Percentiles rank a stretch among this genome's conserved stretches.
phyloP scores from a whole-genome alignment of 1,140 invertebrate genomes.

The Eurytemora carolleeae region DNA sequence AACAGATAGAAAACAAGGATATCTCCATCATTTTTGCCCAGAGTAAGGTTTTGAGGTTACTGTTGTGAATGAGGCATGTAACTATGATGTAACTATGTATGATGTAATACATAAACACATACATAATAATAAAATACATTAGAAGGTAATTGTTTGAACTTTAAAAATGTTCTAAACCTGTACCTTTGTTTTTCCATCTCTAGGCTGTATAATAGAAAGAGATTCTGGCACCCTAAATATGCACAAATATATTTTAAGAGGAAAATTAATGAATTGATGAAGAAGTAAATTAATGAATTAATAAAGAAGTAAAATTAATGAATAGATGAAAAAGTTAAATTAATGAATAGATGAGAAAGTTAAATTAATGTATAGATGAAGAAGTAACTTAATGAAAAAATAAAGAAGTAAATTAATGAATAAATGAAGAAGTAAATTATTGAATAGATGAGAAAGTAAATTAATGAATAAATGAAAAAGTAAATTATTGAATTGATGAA shows the following conservation, averaged over 20 bases:
- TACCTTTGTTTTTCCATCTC: conserved; percentile 12
- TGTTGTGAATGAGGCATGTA: neutral
- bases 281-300: too few relatives aligned
- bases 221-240: conserved; percentile 7
- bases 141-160: too few relatives aligned
- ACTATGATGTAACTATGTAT: neutral
- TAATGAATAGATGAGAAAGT: neutral
- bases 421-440: too few relatives aligned
- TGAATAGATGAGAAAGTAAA: too few relatives aligned
- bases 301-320: neutral
- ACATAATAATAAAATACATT: too few relatives aligned
- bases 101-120: neutral
- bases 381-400: too few relatives aligned
- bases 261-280: too few relatives aligned
- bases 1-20: neutral
- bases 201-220: conserved; percentile 14
- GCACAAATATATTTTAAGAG: too few relatives aligned
- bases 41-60: neutral
- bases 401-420: too few relatives aligned
- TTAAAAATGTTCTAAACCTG: neutral
- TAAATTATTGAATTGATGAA: too few relatives aligned
- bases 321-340: neutral
- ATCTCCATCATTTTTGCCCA: neutral
- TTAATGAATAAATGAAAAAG: too few relatives aligned
- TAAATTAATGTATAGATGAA: too few relatives aligned